Evolutionary conservation across 2,113 vertebrate genomes (phyloP).

Genomic region (Gnathonemus longibarbis): DNA sequence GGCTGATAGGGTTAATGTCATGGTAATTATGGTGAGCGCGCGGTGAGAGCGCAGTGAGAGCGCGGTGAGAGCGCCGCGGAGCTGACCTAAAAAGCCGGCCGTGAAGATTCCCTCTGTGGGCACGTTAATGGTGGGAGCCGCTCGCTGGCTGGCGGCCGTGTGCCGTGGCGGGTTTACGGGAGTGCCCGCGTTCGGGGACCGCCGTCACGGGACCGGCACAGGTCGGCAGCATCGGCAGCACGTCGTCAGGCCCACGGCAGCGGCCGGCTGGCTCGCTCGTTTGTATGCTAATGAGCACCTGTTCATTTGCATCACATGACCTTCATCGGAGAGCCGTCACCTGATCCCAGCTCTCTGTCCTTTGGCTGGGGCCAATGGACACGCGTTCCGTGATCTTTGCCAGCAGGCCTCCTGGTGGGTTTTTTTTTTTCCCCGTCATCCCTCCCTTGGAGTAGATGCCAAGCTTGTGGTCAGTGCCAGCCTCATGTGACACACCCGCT

Average conservation of each 20-base stretch:
- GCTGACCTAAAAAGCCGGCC: neutral
- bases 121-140: neutral
- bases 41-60: neutral
- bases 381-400: neutral
- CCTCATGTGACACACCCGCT: neutral
- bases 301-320: conserved; percentile 13
- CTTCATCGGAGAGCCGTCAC: neutral
- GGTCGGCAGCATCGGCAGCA: no score
- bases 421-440: neutral
- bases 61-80: neutral
- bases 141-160: neutral
- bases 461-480: neutral
- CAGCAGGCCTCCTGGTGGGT: neutral
- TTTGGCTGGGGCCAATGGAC: neutral
- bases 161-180: neutral
- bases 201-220: neutral
- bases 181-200: neutral
- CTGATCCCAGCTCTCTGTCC: neutral
- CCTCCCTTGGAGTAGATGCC: neutral
- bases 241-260: neutral
- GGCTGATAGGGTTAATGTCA: neutral
- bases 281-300: conserved; percentile 13
- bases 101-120: neutral
- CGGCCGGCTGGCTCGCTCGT: neutral
- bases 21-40: neutral